Evolutionary conservation across 2,113 vertebrate species (phyloP), one percentile per base, ranked within the genome.

Genomic region (Centrocercus urophasianus): DNA sequence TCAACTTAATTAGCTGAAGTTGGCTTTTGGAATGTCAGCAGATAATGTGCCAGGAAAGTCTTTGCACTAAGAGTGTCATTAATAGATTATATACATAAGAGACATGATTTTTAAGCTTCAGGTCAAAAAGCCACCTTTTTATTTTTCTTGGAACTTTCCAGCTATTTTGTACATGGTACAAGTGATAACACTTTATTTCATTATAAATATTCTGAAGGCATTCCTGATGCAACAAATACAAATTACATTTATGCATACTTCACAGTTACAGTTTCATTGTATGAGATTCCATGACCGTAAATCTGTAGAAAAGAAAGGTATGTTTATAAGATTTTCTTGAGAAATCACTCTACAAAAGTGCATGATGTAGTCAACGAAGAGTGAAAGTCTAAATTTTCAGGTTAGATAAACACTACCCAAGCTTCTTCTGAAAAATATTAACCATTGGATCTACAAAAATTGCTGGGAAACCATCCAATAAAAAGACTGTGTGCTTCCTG

Each of bases 1-100:
- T 90, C 1, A 2, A 24, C 38, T 77, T 90, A 83, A 94, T 92
- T 83, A 91, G 80, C 36, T 75, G 73, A 89, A 67, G 56, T 65
- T 93, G 85, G 57, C 77, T 94, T 18, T 92, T 86, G 85, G 91
- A 95, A 96, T 78, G 93, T 86, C 86, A 91, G 54, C 0, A 7
- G 83, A 83, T 91, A 91, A 86, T 81, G 76, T 94, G 88, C 90
- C 95, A 96, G 76, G 54, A 86, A 95, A 88, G 36, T 36, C 83
- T 93, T 86, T 86, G 72, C 57, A 60, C 76, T 84, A 61, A 86
- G 69, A 27, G 47, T 86, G 79, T 95, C 94, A 86, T 93, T 93
- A 95, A 95, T 75, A 90, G 76, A 95, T 97, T 95, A 91, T 94
- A 94, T 40, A 91, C 83, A 78, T 83, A 57, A 65, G 20, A 95